These are phyloP conservation scores for Misgurnus anguillicaudatus DNA, from an alignment of 2,113 vertebrate genomes.

Conservation along the genomic window DNA sequence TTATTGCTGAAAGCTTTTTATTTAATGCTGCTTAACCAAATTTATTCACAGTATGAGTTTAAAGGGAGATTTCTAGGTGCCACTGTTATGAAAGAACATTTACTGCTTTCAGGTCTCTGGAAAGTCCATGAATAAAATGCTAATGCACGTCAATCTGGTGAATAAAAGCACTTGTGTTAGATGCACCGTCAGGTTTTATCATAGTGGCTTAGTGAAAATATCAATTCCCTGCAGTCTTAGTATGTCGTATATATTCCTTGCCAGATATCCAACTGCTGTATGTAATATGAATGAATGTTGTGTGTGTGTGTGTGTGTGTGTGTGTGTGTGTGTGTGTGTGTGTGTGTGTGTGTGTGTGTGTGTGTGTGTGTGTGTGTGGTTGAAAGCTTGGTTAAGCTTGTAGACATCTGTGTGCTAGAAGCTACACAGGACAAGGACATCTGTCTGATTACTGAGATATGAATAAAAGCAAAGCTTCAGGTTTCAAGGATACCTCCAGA, in stretches of 20 bases:
- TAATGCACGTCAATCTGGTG: neutral
- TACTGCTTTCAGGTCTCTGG: neutral
- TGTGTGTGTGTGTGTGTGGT: slow-evolving; percentile 25
- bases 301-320: slow-evolving; percentile 14
- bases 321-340: slow-evolving; percentile 34
- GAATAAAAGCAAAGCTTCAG: neutral
- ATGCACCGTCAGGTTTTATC: slow-evolving; percentile 6
- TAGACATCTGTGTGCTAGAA: neutral
- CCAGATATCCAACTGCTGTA: slow-evolving; percentile 5
- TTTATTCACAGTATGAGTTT: neutral
- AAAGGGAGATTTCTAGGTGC: neutral
- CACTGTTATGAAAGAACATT: neutral
- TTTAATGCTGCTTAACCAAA: slow-evolving; percentile 15
- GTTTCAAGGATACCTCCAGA: neutral
- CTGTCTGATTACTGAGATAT: neutral
- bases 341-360: too few species aligned
- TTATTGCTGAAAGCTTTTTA: slow-evolving; percentile 17
- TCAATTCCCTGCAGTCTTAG: slow-evolving; percentile 14
- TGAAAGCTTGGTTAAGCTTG: neutral
- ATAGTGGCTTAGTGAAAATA: slow-evolving; percentile 1
- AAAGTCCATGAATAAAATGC: neutral
- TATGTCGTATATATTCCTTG: slow-evolving; percentile 23
- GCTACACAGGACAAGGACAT: slow-evolving; percentile 12
- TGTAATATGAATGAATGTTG: slow-evolving; percentile 41
- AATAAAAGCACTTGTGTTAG: slow-evolving; percentile 7